A percentile compares a stretch with the other conserved stretches of the same genome.
Conservation (phyloP, 2,888 invertebrate genomes). For the Agriopis marginaria region DNA sequence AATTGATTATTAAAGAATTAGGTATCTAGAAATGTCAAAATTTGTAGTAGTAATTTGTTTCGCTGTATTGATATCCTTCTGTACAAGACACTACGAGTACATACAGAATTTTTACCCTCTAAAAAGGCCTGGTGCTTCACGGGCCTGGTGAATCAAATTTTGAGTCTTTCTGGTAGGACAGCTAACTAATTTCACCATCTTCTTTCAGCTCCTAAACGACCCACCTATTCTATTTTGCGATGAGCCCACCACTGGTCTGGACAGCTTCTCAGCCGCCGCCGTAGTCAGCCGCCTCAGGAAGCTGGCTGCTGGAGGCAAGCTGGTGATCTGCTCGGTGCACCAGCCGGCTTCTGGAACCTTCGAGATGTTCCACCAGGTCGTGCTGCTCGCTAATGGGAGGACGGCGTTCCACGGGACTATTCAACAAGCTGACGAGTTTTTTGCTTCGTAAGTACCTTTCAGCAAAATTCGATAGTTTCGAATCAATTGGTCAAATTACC, state of each 20-base stretch:
- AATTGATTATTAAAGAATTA: no score
- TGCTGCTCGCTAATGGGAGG: conserved; percentile 92
- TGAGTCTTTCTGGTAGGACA: neutral
- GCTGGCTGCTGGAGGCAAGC: conserved; percentile 89
- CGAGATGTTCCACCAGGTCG: conserved; percentile 92
- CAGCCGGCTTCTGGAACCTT: conserved; percentile 96
- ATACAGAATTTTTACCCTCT: no score
- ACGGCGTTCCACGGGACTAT: conserved; percentile 92
- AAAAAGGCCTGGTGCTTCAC: no score
- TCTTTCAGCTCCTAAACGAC: conserved; percentile 91
- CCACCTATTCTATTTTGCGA: conserved; percentile 96
- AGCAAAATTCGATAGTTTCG: neutral
- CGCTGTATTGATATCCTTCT: no score
- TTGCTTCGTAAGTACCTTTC: conserved; percentile 86
- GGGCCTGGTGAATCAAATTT: neutral
- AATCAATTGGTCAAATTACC: no score
- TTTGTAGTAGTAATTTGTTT: no score
- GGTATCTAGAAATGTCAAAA: no score
- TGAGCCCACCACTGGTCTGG: conserved; percentile 97
- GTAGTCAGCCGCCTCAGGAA: conserved; percentile 90
- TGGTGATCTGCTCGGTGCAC: conserved; percentile 95
- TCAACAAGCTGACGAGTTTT: conserved; percentile 89
- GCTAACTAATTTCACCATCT: neutral
- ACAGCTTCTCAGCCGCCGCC: conserved; percentile 94
- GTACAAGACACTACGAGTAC: no score